A percentile compares a stretch with the other conserved stretches of the same genome.
These are phyloP conservation scores for Monomorium pharaonis DNA, from an alignment of 1,140 invertebrate species.

Conservation along the genomic window DNA sequence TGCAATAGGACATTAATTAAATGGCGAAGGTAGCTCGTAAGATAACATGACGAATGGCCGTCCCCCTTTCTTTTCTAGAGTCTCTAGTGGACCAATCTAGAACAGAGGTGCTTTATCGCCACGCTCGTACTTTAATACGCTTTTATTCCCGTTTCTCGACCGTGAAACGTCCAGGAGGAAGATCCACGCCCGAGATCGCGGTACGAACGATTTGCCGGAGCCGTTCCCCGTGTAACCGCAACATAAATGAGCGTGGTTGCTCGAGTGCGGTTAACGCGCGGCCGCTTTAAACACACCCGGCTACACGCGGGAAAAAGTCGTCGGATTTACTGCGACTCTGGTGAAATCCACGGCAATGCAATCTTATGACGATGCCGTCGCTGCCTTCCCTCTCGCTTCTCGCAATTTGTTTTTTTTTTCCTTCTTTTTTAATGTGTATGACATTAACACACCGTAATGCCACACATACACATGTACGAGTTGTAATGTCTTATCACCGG, in stretches of 20 bases:
- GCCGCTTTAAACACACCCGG: constrained; percentile 64
- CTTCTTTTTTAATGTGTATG: not conserved
- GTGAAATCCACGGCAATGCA: constrained; percentile 16
- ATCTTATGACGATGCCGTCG: constrained; percentile 16
- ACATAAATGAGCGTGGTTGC: constrained; percentile 69
- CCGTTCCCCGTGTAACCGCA: constrained; percentile 65
- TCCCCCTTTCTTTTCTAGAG: constrained; percentile 24
- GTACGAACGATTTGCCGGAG: constrained; percentile 62
- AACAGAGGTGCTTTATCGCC: constrained; percentile 61
- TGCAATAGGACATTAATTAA: constrained; percentile 35
- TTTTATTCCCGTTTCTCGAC: constrained; percentile 46
- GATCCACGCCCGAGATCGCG: constrained; percentile 62
- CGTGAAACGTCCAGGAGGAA: constrained; percentile 59
- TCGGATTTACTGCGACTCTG: constrained; percentile 51
- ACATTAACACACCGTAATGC: constrained; percentile 21
- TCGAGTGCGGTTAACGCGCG: constrained; percentile 52
- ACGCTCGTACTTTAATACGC: constrained; percentile 54
- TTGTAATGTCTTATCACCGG: not conserved
- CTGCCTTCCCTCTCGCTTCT: not conserved
- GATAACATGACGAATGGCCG: constrained; percentile 34
- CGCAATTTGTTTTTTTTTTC: not conserved
- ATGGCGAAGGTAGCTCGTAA: constrained; percentile 15
- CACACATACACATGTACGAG: not conserved
- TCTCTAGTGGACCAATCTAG: constrained; percentile 16
- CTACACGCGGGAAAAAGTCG: constrained; percentile 26